Evolutionary conservation across 2,888 invertebrate genomes (phyloP).

Genomic region (Dromius quadrimaculatus): DNA sequence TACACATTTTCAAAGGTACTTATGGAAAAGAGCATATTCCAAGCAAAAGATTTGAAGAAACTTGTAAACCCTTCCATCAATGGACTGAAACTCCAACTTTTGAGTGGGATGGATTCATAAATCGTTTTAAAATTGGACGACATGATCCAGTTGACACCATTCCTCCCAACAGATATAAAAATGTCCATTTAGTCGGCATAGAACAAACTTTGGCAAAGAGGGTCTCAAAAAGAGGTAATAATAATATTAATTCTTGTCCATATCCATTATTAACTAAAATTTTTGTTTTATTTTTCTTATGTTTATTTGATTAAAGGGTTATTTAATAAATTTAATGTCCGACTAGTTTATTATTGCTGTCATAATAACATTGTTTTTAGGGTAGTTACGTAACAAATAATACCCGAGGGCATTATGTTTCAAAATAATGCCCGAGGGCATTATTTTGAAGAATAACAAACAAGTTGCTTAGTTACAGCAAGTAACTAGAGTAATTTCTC

Average conservation of each 20-base stretch:
- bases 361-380: no score
- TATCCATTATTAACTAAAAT: background rate
- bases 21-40: slow-evolving; percentile 46
- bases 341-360: no score
- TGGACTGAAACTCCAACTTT: slow-evolving; percentile 59
- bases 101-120: slow-evolving; percentile 61
- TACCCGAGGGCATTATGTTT: no score
- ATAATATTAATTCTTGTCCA: background rate
- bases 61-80: slow-evolving; percentile 45
- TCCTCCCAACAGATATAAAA: slow-evolving; percentile 61
- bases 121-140: slow-evolving; percentile 59
- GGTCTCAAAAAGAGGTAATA: slow-evolving; percentile 28
- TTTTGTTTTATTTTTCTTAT: background rate
- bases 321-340: no score
- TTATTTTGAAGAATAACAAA: no score
- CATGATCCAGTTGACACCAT: slow-evolving; percentile 57
- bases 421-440: no score
- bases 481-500: no score
- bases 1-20: slow-evolving; percentile 2
- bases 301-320: no score
- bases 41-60: slow-evolving; percentile 11
- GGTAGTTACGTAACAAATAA: no score
- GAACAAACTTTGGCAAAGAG: slow-evolving; percentile 22
- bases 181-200: slow-evolving; percentile 57
- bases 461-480: no score